Base-by-base conservation (phyloP, 2,113 vertebrate species). In the Xiphophorus couchianus region DNA sequence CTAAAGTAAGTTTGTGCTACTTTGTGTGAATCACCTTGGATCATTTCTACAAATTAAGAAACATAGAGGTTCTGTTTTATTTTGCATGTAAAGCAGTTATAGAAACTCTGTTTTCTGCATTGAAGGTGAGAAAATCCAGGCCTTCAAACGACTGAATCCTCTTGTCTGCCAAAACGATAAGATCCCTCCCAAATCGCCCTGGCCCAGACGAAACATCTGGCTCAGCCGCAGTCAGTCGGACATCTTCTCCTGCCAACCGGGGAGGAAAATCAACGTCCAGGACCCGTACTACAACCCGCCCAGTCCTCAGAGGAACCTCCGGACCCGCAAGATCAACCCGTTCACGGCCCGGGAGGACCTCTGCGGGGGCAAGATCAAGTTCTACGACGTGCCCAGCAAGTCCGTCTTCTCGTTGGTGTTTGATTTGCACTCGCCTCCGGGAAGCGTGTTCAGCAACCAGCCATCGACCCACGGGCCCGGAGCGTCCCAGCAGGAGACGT, bases 151-250 rank as follows among this genome's bases (percentile, higher is more conserved):
- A 30, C 90, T 96, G 80, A 99, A 97, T 87, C 94, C 97, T 74
- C 86, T 96, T 68, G 88, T 82, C 42, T 90, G 94, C 73, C 95
- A 91, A 69, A 96, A 96, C 13, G 96, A 97, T 77, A 98, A 97
- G 89, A 98, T 98, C 83, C 96, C 97, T 3, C 96, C 94, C 61
- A 99, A 99, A 88, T 98, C 97, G 0, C 97, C 97, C 1, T 95
- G 96, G 4, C 97, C 97, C 0, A 94, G 96, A 2, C 94, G 97
- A 35, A 98, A 95, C 82, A 98, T 99, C 90, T 97, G 96, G 94
- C 80, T 99, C 61, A 99, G 97, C 19, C 96, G 97, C 89, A 99
- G 98, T 90, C 97, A 98, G 66, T 99, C 97, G 0, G 98, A 99
- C 77, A 95, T 99, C 82, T 99, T 99, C 85, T 96, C 97, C 73